Evolutionary conservation across 2,797 vertebrate species (phyloP), one percentile per base, ranked within the genome.

Genomic region (Falco columbarius): DNA sequence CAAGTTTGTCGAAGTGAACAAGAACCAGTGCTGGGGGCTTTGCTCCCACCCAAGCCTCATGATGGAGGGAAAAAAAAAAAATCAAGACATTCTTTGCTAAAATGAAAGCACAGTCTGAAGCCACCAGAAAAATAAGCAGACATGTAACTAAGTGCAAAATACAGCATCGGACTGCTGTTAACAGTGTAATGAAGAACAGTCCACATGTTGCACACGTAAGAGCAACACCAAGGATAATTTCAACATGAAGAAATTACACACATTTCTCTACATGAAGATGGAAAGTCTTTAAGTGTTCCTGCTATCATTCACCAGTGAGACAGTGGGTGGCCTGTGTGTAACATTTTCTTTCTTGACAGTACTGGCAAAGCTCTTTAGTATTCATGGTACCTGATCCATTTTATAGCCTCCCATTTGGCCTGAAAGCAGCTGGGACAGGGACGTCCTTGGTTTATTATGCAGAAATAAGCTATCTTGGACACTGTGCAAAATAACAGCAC

Each of bases 161-260:
- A 54, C 26, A 76, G 26, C 10, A 79, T 38, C 63, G 27, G 54
- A 61, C 36, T 77, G 46, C 42, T 67, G 19, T 21, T 21, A 82
- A 71, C 21, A 63, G 23, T 1, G 0, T 32, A 94, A 80, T 2
- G 2, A 86, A 74, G 61, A 94, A 4, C 5, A 20, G 46, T 71
- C 24, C 22, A 7, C 22, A 10, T 13, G 12, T 32, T 83, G 56
- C 71, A 77, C 8, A 44, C 24, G 51, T 12, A 73, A 51, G 10
- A 76, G 40, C 55, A 93, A 58, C 7, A 83, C 42, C 74, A 93
- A 80, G 54, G 68, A 89, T 65, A 74, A 65, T 40, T 94, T 81
- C 42, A 86, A 30, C 32, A 38, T 22, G 76, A 90, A 70, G 9
- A 70, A 84, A 75, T 72, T 62, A 75, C 49, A 66, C 54, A 38